phyloP scores from a whole-genome alignment of 2,888 invertebrate species.

The Pheosia gnoma region DNA sequence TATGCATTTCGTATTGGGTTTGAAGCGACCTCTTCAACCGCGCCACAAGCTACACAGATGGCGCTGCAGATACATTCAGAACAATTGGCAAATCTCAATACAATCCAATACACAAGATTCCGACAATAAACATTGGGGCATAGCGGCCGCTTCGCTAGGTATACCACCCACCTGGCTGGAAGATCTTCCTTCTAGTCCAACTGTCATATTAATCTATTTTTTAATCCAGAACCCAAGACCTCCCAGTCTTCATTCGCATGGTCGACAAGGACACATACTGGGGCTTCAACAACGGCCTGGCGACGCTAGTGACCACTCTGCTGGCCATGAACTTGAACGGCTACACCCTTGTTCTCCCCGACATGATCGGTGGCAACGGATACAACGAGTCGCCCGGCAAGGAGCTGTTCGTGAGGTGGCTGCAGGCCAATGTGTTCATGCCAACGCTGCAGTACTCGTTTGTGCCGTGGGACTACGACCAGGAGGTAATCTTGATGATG shows the following conservation, averaged over 20 bases:
- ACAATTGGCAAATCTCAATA: too few species aligned
- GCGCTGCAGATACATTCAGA: too few species aligned
- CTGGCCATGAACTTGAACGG: conserved; percentile 86
- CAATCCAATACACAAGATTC: too few species aligned
- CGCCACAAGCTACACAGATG: too few species aligned
- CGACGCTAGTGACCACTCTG: conserved; percentile 88
- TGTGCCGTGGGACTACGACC: conserved; percentile 91
- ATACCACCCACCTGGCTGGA: neutral
- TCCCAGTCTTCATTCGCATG: conserved; percentile 90
- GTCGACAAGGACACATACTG: conserved; percentile 90
- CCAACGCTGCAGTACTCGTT: conserved; percentile 92
- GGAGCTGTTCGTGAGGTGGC: conserved; percentile 90
- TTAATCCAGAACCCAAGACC: conserved; percentile 84
- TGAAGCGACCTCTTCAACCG: too few species aligned
- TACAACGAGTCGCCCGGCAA: conserved; percentile 83
- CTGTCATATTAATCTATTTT: neutral
- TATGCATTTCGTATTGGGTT: too few species aligned
- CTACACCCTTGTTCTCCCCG: conserved; percentile 89
- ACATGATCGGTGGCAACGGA: conserved; percentile 90
- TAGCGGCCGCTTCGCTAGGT: too few species aligned
- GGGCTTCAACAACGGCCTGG: conserved; percentile 88
- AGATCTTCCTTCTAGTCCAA: neutral
- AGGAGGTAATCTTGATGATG: conserved; percentile 61
- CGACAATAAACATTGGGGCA: too few species aligned
- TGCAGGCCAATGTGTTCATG: conserved; percentile 91